Percentiles rank a stretch among this genome's conserved stretches.
Evolutionary conservation across 1,140 invertebrate species (phyloP).

Genomic region (Catajapyx aquilonaris): DNA sequence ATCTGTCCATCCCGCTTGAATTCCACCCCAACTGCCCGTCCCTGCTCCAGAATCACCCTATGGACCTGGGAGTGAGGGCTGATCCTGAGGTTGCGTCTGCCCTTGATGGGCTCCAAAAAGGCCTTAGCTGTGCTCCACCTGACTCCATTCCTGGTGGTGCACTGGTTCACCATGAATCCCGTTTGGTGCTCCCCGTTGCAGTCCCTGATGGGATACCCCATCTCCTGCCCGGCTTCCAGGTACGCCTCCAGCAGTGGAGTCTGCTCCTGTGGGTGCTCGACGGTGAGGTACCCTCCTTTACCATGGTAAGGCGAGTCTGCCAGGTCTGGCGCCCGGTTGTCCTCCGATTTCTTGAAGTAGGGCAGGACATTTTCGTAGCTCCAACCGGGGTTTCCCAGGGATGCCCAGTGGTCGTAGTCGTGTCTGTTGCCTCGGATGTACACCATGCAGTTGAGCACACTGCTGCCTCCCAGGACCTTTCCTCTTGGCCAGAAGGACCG

Average conservation of each 20-base stretch:
- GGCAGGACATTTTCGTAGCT: constrained; percentile 61
- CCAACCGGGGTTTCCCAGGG: constrained; percentile 79
- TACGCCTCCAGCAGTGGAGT: constrained; percentile 17
- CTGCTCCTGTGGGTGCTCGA: constrained; percentile 13
- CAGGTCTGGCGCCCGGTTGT: constrained; percentile 66
- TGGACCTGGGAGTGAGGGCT: constrained; percentile 53
- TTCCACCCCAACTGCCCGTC: constrained; percentile 30
- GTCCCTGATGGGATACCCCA: constrained; percentile 14
- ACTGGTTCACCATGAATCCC: constrained; percentile 62
- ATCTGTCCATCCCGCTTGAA: background rate
- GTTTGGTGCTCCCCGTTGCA: constrained; percentile 22
- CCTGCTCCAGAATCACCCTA: constrained; percentile 44
- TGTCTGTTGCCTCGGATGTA: constrained; percentile 80
- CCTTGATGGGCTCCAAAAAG: constrained; percentile 48
- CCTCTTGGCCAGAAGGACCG: constrained; percentile 26
- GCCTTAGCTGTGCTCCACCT: constrained; percentile 59
- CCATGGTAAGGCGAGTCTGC: constrained; percentile 51
- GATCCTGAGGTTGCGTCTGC: constrained; percentile 48
- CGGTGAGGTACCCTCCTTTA: constrained; percentile 33
- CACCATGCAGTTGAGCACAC: constrained; percentile 91
- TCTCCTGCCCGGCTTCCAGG: constrained; percentile 21
- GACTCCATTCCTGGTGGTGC: constrained; percentile 53
- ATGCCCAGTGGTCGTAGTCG: constrained; percentile 89
- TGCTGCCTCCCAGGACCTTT: constrained; percentile 54
- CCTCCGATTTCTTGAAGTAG: constrained; percentile 84